A percentile compares a stretch with the other conserved stretches of the same genome.
These are phyloP conservation scores for Lochmaea capreae DNA, from an alignment of 2,888 invertebrate genomes.

Conservation along the genomic window DNA sequence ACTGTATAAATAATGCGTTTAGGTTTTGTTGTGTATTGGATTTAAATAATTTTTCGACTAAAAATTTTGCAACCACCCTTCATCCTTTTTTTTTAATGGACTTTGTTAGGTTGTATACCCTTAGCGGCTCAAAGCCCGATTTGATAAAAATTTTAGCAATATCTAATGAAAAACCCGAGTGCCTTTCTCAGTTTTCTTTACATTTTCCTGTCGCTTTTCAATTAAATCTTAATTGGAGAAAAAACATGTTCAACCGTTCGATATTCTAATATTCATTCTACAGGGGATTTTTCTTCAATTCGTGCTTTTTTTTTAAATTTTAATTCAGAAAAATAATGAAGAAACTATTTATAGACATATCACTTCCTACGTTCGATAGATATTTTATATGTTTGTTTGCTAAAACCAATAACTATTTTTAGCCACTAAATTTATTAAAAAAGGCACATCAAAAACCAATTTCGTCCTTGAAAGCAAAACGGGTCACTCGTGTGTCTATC, in stretches of 20 bases:
- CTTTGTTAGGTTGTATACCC: constrained; percentile 9
- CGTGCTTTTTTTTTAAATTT: neutral
- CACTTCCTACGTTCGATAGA: no score
- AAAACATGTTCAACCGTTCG: neutral
- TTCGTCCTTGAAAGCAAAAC: no score
- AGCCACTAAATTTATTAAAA: no score
- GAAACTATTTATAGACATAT: no score
- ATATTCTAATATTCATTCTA: neutral
- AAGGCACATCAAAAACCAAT: no score
- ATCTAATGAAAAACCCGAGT: constrained; percentile 15
- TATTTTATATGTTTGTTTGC: no score
- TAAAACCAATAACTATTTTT: no score
- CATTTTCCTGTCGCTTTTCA: constrained; percentile 11
- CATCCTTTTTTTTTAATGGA: constrained; percentile 10
- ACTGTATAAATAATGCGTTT: no score
- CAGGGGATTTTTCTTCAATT: neutral
- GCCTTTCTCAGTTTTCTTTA: constrained; percentile 3
- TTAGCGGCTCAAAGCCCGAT: neutral
- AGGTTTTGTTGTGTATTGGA: no score
- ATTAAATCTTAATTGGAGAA: constrained; percentile 6
- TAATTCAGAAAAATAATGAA: neutral
- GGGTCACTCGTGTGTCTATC: no score
- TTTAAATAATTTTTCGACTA: neutral
- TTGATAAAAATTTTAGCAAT: constrained; percentile 11
- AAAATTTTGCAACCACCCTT: neutral